Evolutionary conservation across 2,797 vertebrate species (phyloP).

Genomic region (Emydoidea blandingii): DNA sequence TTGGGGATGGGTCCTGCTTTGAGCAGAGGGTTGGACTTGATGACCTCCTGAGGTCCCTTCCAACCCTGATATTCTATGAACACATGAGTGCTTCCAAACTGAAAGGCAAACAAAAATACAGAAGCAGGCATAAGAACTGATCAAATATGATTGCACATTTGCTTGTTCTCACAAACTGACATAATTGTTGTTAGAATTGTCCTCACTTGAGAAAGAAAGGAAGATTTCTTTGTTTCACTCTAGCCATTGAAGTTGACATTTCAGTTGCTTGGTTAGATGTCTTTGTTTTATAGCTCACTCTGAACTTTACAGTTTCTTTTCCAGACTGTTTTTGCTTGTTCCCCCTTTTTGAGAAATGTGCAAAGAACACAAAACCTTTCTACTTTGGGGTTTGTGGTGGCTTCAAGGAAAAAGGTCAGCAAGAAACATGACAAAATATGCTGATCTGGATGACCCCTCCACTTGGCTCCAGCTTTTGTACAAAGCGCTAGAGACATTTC

Average conservation of each 20-base stretch:
- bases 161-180: not conserved
- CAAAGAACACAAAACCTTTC: conserved; percentile 9
- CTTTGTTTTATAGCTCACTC: not conserved
- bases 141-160: not conserved
- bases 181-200: not conserved
- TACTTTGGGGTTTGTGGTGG: conserved; percentile 29
- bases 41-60: too few relatives aligned
- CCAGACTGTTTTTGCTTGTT: not conserved
- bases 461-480: conserved; percentile 17
- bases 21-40: too few relatives aligned
- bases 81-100: not conserved
- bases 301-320: not conserved
- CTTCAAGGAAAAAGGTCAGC: conserved; percentile 41
- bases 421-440: conserved; percentile 47
- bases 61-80: too few relatives aligned
- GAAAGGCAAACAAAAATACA: not conserved
- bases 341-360: not conserved
- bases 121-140: not conserved
- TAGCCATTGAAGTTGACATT: not conserved
- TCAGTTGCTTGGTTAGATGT: accelerated
- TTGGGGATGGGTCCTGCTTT: too few relatives aligned
- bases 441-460: conserved; percentile 25
- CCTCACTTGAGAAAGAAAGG: not conserved
- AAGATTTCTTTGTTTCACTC: not conserved
- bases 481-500: not conserved